Percentiles rank a stretch among this genome's conserved stretches.
Conservation (phyloP, 2,888 invertebrate genomes). For the Ophonus ardosiacus region DNA sequence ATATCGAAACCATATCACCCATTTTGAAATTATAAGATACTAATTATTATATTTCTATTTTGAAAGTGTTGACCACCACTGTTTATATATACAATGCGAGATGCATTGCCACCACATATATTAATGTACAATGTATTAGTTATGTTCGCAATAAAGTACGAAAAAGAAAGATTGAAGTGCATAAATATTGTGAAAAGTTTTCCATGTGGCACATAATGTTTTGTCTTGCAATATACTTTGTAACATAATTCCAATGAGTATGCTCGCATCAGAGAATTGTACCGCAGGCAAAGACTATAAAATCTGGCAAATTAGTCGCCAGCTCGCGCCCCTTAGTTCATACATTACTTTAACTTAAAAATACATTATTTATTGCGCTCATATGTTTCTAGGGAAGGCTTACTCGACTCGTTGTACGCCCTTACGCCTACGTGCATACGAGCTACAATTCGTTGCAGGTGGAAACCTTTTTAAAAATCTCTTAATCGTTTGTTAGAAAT, state of each 20-base stretch:
- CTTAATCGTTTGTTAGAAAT: slow-evolving; percentile 62
- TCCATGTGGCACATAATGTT: not conserved
- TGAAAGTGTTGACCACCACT: too few species aligned
- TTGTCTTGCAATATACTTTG: not conserved
- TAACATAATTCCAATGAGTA: slow-evolving; percentile 11
- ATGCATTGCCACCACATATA: too few species aligned
- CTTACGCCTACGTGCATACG: not conserved
- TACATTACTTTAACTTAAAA: slow-evolving; percentile 74
- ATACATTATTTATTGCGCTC: slow-evolving; percentile 73
- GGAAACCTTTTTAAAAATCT: slow-evolving; percentile 54
- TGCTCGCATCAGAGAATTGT: not conserved
- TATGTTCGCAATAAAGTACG: too few species aligned
- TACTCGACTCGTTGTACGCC: not conserved
- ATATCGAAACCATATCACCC: too few species aligned
- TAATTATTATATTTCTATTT: too few species aligned
- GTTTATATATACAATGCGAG: too few species aligned
- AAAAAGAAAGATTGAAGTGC: too few species aligned
- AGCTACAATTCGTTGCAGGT: slow-evolving; percentile 10
- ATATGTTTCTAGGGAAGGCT: slow-evolving; percentile 38
- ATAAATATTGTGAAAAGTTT: too few species aligned
- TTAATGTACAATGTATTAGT: too few species aligned
- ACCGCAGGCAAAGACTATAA: slow-evolving; percentile 44
- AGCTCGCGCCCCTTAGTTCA: slow-evolving; percentile 70
- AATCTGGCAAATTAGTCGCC: slow-evolving; percentile 51
- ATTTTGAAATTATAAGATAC: too few species aligned